Conservation (phyloP, 2,888 invertebrate species). For the Anthrax anthrax region DNA sequence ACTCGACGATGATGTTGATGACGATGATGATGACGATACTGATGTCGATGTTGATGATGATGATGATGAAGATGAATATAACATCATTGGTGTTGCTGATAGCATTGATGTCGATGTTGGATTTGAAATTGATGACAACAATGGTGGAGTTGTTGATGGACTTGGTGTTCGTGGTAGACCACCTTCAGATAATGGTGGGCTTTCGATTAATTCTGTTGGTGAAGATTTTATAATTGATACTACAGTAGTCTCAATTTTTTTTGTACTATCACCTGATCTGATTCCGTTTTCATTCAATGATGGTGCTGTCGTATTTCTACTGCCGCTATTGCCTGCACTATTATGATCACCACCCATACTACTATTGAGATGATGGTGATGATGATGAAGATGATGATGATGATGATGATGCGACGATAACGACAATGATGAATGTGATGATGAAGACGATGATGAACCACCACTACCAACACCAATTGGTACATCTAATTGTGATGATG, state of each 20-base stretch:
- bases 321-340: not conserved
- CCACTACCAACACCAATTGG: constrained; percentile 23
- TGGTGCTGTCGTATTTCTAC: not conserved
- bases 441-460: constrained; percentile 12
- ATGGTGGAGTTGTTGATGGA: constrained; percentile 28
- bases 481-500: constrained; percentile 32
- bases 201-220: constrained; percentile 35
- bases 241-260: constrained; percentile 7
- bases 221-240: constrained; percentile 30
- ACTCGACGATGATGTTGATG: not conserved
- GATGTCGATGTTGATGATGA: not conserved
- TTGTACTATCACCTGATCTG: not conserved
- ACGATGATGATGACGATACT: not conserved
- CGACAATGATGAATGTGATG: constrained; percentile 19
- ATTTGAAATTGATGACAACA: constrained; percentile 10
- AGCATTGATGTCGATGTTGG: constrained; percentile 25
- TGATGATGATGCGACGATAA: constrained; percentile 15
- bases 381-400: constrained; percentile 19
- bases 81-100: constrained; percentile 26
- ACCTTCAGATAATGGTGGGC: constrained; percentile 37
- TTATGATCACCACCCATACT: not conserved
- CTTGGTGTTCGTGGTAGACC: constrained; percentile 33
- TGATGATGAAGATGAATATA: not conserved
- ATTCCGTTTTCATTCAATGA: not conserved
- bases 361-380: not conserved